These are phyloP conservation scores for Myotis lucifugus DNA, from an alignment of 2,113 vertebrate species.

Conservation along the genomic window DNA sequence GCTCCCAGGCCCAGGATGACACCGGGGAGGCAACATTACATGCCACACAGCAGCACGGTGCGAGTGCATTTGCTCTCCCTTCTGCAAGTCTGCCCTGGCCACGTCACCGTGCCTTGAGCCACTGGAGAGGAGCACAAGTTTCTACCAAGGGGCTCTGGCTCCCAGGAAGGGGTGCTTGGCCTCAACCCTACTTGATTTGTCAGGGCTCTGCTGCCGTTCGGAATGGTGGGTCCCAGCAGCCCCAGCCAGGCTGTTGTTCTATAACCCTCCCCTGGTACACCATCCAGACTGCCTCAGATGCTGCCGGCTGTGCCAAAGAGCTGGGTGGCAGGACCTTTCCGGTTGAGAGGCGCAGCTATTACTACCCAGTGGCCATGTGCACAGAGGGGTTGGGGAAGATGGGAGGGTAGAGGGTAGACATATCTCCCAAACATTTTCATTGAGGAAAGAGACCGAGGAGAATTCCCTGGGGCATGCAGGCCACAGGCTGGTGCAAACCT, in stretches of 20 bases:
- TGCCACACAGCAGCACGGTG: rapidly evolving
- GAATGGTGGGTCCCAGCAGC: not conserved
- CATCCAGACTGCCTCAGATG: not conserved
- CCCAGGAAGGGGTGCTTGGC: not conserved
- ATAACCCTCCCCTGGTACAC: not conserved
- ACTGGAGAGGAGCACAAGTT: not conserved
- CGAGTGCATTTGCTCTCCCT: no score
- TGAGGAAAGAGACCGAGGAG: not conserved
- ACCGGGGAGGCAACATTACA: not conserved
- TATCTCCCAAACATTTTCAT: not conserved
- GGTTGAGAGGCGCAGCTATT: not conserved
- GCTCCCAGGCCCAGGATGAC: not conserved
- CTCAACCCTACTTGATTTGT: not conserved
- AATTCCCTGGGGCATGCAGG: not conserved
- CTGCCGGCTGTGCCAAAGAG: not conserved
- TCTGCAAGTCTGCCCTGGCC: not conserved
- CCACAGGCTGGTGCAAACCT: not conserved
- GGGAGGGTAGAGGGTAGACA: not conserved
- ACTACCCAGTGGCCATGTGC: not conserved
- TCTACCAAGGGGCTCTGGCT: not conserved
- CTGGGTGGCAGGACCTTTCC: not conserved
- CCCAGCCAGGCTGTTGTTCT: not conserved
- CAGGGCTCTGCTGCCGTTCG: not conserved
- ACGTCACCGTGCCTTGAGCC: not conserved
- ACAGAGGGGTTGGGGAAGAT: not conserved